Evolutionary conservation across 1,140 invertebrate genomes (phyloP).

Genomic region (Papilio dardanus): DNA sequence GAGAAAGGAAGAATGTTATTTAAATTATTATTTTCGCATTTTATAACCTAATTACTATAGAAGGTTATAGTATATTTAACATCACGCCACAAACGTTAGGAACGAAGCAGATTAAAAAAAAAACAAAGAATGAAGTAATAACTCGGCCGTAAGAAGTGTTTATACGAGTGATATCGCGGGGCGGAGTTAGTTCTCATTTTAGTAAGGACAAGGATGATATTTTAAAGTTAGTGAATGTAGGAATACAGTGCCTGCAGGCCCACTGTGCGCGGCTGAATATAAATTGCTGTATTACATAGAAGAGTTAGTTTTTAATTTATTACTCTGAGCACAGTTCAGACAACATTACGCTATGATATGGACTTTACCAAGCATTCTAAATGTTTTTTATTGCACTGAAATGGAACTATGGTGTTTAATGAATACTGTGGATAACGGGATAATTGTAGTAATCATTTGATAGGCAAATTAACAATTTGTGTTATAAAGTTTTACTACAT

Average conservation of each 20-base stretch:
- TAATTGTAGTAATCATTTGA: background rate
- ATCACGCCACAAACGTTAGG: background rate
- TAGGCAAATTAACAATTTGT: background rate
- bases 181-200: background rate
- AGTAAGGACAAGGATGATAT: conserved; percentile 26
- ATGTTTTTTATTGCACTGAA: background rate
- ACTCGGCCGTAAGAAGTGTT: background rate
- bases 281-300: conserved; percentile 62
- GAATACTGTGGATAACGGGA: background rate
- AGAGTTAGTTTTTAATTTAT: conserved; percentile 60
- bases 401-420: background rate
- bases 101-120: background rate
- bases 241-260: conserved; percentile 47
- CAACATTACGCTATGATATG: background rate
- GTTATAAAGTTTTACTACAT: background rate
- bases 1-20: too few relatives aligned
- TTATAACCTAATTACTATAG: background rate
- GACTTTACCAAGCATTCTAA: background rate
- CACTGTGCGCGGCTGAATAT: conserved; percentile 53
- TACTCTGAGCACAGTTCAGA: conserved; percentile 37
- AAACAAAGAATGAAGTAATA: too few relatives aligned
- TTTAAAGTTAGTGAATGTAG: conserved; percentile 43
- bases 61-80: background rate
- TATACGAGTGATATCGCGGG: background rate
- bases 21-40: too few relatives aligned